Percentiles rank a stretch among this genome's conserved stretches.
phyloP scores from a whole-genome alignment of 2,888 invertebrate genomes.

The Meghimatium bilineatum region DNA sequence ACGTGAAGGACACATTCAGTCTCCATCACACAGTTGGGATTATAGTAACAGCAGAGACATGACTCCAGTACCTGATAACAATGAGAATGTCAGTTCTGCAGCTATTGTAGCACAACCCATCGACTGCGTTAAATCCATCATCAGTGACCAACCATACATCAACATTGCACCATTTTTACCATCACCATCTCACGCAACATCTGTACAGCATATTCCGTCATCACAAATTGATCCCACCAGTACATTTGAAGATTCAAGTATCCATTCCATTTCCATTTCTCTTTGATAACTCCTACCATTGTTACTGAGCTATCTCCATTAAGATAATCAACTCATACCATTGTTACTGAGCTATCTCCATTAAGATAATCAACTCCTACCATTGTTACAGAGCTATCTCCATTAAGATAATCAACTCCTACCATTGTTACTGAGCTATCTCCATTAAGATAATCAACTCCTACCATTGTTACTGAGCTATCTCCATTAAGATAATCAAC shows the following conservation, averaged over 20 bases:
- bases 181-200: slow-evolving; percentile 17
- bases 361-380: not conserved
- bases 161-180: not conserved
- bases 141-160: not conserved
- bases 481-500: too few species aligned
- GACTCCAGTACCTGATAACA: not conserved
- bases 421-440: not conserved
- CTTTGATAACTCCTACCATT: too few species aligned
- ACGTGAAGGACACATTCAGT: too few species aligned
- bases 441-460: too few species aligned
- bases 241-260: not conserved
- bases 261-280: not conserved
- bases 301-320: not conserved
- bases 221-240: not conserved
- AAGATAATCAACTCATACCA: not conserved
- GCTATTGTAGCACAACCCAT: not conserved
- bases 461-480: too few species aligned
- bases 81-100: not conserved
- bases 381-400: not conserved
- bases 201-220: not conserved
- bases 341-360: not conserved
- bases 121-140: not conserved
- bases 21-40: not conserved
- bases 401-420: not conserved
- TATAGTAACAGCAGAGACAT: not conserved